Evolutionary conservation across 2,113 vertebrate species (phyloP), one percentile per base, ranked within the genome.

Genomic region (Nycticorax nycticorax): DNA sequence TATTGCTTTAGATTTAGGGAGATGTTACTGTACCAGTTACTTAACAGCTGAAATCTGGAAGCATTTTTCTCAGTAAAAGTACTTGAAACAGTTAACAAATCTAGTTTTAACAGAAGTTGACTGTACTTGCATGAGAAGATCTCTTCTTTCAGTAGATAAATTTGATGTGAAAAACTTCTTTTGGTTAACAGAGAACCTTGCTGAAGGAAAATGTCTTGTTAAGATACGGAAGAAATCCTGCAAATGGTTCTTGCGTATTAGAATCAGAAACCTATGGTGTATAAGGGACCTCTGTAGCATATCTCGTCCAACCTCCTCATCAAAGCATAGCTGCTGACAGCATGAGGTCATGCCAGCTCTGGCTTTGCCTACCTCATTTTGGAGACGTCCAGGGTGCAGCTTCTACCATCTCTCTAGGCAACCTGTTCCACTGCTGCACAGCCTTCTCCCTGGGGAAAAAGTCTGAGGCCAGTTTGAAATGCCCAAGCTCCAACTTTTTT

Each of bases 121-220:
- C 88, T 87, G 74, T 74, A n/a, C 47, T 67, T 88, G 41, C 14
- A 30, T 55, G 71, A 84, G 67, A 91, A 93, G 85, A 27, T 68
- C 0, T 60, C 32, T 39, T 78, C 78, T 72, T 88, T 39, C 8
- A 35, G 30, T 45, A 45, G 50, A 43, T 88, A 71, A 67, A 63
- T 72, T 33, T 56, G 39, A 33, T 43, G 55, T 88, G 79, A 86
- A 79, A 88, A 39, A 30, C 18, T 83, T 83, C 5, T 75, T 35
- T 73, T 94, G 55, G 48, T 26, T 92, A 67, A 5, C 3, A 74
- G 50, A 81, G 55, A 78, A 59, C 32, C 9, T 74, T 55, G n/a
- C 19, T 62, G 47, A 74, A 41, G 33, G 52, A 74, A 87, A 67
- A 75, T 28, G 4, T 59, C 28, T 18, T 18, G 7, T 67, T 47